Conservation (phyloP, 2,797 vertebrate species). For the Liparis tanakae region DNA sequence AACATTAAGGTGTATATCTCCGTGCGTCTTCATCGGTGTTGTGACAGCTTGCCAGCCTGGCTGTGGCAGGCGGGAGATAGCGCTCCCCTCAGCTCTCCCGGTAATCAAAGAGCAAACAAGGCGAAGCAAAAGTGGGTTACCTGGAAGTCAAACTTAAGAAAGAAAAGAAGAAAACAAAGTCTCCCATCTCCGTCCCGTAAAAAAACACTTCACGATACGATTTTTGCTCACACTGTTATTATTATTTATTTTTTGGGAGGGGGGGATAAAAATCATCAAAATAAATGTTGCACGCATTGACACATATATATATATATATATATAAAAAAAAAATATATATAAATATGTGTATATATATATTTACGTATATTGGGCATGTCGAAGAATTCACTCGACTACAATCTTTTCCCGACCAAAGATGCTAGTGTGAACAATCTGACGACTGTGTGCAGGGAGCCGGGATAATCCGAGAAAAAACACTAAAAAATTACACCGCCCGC, state of each 20-base stretch:
- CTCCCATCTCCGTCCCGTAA: conserved; percentile 47
- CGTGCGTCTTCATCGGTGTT: conserved; percentile 71
- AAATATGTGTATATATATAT: not conserved
- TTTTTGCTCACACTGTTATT: conserved; percentile 43
- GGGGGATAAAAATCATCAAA: conserved; percentile 38
- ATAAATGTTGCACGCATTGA: conserved; percentile 47
- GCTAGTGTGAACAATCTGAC: conserved; percentile 37
- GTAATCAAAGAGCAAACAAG: conserved; percentile 80
- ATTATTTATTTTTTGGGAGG: not conserved
- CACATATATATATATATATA: conserved; percentile 4
- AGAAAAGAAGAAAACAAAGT: conserved; percentile 46
- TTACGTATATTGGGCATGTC: conserved; percentile 41
- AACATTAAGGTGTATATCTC: conserved; percentile 63
- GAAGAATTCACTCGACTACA: conserved; percentile 20
- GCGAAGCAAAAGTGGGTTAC: conserved; percentile 81
- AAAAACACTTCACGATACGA: conserved; percentile 26
- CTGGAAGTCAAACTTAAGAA: conserved; percentile 79
- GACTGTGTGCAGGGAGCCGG: conserved; percentile 28
- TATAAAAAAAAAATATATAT: not conserved
- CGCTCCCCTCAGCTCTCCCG: conserved; percentile 75
- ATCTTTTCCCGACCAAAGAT: conserved; percentile 24
- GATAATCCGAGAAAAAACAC: conserved; percentile 46
- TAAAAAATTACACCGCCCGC: conserved; percentile 17
- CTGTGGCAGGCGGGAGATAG: conserved; percentile 72
- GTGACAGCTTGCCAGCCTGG: conserved; percentile 78